A percentile compares a stretch with the other conserved stretches of the same genome.
Conservation (phyloP, 2,888 invertebrate genomes). For the Andrena flavipes region DNA sequence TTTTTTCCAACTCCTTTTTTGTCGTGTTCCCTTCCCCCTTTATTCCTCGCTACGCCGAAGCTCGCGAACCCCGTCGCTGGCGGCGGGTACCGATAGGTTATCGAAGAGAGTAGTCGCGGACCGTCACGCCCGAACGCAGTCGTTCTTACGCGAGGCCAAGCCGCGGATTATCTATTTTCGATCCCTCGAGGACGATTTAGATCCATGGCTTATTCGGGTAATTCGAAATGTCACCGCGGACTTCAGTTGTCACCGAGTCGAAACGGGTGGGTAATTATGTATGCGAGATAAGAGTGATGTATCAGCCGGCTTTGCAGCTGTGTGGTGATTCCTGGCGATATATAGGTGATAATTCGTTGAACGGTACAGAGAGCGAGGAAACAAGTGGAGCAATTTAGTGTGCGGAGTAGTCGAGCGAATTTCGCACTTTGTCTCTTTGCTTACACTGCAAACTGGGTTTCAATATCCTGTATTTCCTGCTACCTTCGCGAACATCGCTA, state of each 20-base stretch:
- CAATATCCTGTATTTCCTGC: too few species aligned
- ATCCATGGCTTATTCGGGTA: background rate
- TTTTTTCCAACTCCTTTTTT: background rate
- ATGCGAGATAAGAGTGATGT: too few species aligned
- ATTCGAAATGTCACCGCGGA: background rate
- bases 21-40: background rate
- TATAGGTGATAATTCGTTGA: too few species aligned
- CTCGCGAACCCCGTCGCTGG: conserved; percentile 26
- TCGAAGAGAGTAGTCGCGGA: conserved; percentile 6
- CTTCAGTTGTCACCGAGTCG: background rate
- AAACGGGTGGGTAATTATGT: too few species aligned
- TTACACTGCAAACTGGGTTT: too few species aligned
- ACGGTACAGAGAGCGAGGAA: too few species aligned
- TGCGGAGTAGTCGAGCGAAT: too few species aligned
- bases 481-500: background rate
- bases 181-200: background rate
- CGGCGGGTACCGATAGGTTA: background rate
- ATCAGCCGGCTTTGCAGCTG: too few species aligned
- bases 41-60: conserved; percentile 6
- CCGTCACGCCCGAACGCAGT: conserved; percentile 11
- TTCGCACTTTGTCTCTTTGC: too few species aligned
- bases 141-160: conserved; percentile 5
- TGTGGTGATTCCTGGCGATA: too few species aligned
- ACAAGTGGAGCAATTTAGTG: too few species aligned
- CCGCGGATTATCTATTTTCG: background rate